Evolutionary conservation across 2,888 invertebrate species (phyloP).

Genomic region (Polia nebulosa): DNA sequence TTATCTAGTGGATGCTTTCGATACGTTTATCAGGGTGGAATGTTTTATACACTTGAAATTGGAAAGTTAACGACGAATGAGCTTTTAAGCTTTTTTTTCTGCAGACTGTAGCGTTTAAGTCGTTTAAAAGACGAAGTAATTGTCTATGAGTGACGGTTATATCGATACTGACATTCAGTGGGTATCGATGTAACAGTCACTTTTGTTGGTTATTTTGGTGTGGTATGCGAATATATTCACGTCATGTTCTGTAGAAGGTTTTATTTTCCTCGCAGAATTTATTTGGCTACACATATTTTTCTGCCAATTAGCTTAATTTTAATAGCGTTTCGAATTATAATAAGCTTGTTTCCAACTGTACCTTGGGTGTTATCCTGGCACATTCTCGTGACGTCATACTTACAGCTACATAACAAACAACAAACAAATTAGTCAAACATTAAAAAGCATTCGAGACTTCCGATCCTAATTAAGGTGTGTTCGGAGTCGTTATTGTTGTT

Average conservation of each 20-base stretch:
- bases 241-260: not conserved
- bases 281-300: conserved; percentile 58
- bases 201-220: conserved; percentile 4
- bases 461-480: conserved; percentile 86
- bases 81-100: conserved; percentile 75
- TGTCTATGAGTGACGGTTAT: conserved; percentile 41
- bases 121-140: conserved; percentile 46
- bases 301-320: conserved; percentile 71
- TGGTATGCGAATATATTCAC: not conserved
- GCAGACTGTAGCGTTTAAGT: conserved; percentile 48
- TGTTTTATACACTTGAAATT: conserved; percentile 87
- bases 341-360: conserved; percentile 59
- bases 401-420: conserved; percentile 76
- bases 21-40: conserved; percentile 85
- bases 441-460: conserved; percentile 83
- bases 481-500: conserved; percentile 73
- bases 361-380: conserved; percentile 63
- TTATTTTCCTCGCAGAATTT: conserved; percentile 14
- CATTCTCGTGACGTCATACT: conserved; percentile 63
- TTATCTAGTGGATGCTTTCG: conserved; percentile 85
- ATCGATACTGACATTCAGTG: too few relatives aligned
- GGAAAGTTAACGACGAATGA: conserved; percentile 72
- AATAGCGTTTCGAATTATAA: conserved; percentile 64
- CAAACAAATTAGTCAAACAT: conserved; percentile 87
- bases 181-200: conserved; percentile 9